Evolutionary conservation across 2,888 invertebrate species (phyloP).

Genomic region (Lampropteryx suffumata): DNA sequence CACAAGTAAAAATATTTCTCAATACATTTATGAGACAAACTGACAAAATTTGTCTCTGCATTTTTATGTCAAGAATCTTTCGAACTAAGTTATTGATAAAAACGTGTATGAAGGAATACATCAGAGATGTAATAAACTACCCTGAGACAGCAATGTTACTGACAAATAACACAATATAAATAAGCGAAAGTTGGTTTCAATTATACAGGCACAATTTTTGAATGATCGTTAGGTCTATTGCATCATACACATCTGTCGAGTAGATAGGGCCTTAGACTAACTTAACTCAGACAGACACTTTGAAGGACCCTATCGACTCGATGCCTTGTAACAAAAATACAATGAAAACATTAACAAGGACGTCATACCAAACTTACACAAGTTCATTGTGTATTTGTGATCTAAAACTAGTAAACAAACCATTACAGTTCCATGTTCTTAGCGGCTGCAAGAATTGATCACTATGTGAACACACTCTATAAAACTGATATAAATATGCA

Average conservation of each 20-base stretch:
- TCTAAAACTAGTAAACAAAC: slow-evolving; percentile 61
- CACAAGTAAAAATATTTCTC: slow-evolving; percentile 33
- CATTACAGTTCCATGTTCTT: slow-evolving; percentile 36
- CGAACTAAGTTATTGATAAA: slow-evolving; percentile 58
- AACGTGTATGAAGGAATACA: slow-evolving; percentile 36
- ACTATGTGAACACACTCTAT: slow-evolving; percentile 52
- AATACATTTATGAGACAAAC: slow-evolving; percentile 37
- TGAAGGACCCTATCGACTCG: slow-evolving; percentile 45
- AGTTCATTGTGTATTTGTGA: slow-evolving; percentile 58
- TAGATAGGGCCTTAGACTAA: slow-evolving; percentile 44
- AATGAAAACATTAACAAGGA: slow-evolving; percentile 48
- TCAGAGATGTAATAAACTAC: slow-evolving; percentile 51
- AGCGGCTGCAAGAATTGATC: slow-evolving; percentile 45
- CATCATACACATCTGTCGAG: slow-evolving; percentile 30
- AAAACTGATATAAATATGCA: slow-evolving; percentile 31
- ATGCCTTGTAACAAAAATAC: slow-evolving; percentile 37
- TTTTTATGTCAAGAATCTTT: slow-evolving; percentile 66
- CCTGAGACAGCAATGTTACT: slow-evolving; percentile 29
- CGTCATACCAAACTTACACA: slow-evolving; percentile 64
- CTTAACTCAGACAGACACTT: slow-evolving; percentile 53
- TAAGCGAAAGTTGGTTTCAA: slow-evolving; percentile 10
- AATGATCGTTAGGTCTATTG: slow-evolving; percentile 15
- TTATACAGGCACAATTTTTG: slow-evolving; percentile 33
- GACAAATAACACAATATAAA: slow-evolving; percentile 29
- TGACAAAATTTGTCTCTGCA: slow-evolving; percentile 64